A percentile compares a stretch with the other conserved stretches of the same genome.
These are phyloP conservation scores for Cynopterus sphinx DNA, from an alignment of 2,797 vertebrate genomes.

Conservation along the genomic window DNA sequence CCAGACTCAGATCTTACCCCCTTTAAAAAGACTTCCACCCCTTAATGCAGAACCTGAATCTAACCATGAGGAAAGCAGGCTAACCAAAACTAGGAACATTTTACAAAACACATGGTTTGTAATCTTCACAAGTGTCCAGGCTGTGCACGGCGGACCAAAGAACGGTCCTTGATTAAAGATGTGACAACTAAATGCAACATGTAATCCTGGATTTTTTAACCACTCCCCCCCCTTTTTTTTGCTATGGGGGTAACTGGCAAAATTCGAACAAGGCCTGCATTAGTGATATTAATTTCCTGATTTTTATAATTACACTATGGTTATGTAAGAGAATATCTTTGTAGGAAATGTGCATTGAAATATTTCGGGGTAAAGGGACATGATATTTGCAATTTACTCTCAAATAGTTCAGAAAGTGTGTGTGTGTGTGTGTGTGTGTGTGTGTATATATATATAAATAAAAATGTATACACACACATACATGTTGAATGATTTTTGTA, in stretches of 20 bases:
- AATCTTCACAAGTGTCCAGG: not conserved
- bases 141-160: not conserved
- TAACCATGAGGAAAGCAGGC: not conserved
- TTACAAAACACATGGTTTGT: not conserved
- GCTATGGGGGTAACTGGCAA: not conserved
- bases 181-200: too few relatives aligned
- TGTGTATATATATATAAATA: not conserved
- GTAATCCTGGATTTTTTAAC: not conserved
- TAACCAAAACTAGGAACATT: not conserved
- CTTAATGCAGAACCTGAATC: not conserved
- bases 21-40: not conserved
- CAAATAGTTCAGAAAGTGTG: not conserved
- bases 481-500: not conserved
- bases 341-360: not conserved
- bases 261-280: not conserved
- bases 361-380: not conserved
- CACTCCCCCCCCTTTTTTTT: not conserved
- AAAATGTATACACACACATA: not conserved
- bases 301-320: not conserved
- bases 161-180: not conserved
- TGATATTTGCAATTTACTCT: not conserved
- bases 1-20: not conserved
- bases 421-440: too few relatives aligned
- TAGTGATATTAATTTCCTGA: not conserved
- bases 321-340: not conserved